These are phyloP conservation scores for Ridgeia piscesae DNA, from an alignment of 1,140 invertebrate genomes.

Conservation along the genomic window DNA sequence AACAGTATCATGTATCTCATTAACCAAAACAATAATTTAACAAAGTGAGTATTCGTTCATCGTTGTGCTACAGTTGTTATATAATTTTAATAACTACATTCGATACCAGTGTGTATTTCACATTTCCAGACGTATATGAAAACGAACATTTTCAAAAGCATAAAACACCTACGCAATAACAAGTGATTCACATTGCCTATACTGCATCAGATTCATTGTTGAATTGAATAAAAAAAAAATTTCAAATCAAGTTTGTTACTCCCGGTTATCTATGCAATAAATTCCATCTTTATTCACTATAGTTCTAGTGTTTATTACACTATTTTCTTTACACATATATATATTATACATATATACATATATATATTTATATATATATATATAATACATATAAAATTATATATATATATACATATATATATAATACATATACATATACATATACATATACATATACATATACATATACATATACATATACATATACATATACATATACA, in stretches of 20 bases:
- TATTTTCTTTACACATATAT: not conserved
- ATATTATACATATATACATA: not conserved
- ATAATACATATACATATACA: not conserved
- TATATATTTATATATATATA: constrained; percentile 1
- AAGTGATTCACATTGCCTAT: not conserved
- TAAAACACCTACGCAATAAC: not conserved
- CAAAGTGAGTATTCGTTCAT: too few species aligned
- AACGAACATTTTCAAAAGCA: too few species aligned
- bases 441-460: not conserved
- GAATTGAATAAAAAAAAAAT: too few species aligned
- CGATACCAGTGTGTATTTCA: not conserved
- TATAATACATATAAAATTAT: not conserved
- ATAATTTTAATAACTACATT: not conserved
- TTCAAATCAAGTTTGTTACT: too few species aligned
- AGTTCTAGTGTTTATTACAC: too few species aligned
- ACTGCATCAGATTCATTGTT: too few species aligned
- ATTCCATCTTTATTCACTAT: too few species aligned
- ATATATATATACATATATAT: not conserved
- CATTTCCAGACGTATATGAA: too few species aligned
- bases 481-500: constrained; percentile 10
- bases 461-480: constrained; percentile 16
- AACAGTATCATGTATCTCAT: too few species aligned
- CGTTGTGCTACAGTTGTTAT: not conserved
- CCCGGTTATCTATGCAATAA: too few species aligned
- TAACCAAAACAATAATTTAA: too few species aligned